Evolutionary conservation across 2,888 invertebrate genomes (phyloP).

Genomic region (Apamea monoglypha): DNA sequence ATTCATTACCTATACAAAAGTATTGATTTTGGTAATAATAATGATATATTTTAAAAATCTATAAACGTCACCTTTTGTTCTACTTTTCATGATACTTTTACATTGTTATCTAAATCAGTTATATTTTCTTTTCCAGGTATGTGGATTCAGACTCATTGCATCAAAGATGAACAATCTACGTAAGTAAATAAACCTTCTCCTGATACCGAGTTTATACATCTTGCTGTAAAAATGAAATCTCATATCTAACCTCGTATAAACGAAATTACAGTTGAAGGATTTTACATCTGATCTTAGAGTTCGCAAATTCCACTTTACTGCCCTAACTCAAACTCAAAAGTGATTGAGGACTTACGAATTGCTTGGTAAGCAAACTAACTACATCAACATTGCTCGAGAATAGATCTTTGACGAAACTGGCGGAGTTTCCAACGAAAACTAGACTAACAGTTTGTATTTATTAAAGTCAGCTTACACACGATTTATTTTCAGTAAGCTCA

Average conservation of each 20-base stretch:
- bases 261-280: constrained; percentile 36
- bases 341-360: constrained; percentile 42
- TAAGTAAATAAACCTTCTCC: constrained; percentile 27
- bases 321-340: constrained; percentile 28
- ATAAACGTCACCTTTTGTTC: background rate
- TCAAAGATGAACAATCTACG: background rate
- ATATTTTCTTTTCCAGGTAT: constrained; percentile 57
- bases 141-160: constrained; percentile 18
- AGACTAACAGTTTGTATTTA: constrained; percentile 27
- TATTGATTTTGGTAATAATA: background rate
- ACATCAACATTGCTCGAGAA: constrained; percentile 32
- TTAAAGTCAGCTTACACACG: constrained; percentile 28
- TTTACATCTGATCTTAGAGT: constrained; percentile 37
- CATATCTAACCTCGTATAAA: constrained; percentile 1
- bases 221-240: constrained; percentile 27
- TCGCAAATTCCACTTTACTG: constrained; percentile 40
- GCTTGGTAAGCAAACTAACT: constrained; percentile 46
- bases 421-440: constrained; percentile 15
- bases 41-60: background rate
- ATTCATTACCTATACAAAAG: background rate
- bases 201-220: constrained; percentile 9
- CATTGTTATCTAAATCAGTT: constrained; percentile 6
- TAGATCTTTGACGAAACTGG: constrained; percentile 24
- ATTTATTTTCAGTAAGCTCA: constrained; percentile 32
- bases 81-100: background rate